phyloP scores from a whole-genome alignment of 2,113 vertebrate species.

The Panthera uncia region DNA sequence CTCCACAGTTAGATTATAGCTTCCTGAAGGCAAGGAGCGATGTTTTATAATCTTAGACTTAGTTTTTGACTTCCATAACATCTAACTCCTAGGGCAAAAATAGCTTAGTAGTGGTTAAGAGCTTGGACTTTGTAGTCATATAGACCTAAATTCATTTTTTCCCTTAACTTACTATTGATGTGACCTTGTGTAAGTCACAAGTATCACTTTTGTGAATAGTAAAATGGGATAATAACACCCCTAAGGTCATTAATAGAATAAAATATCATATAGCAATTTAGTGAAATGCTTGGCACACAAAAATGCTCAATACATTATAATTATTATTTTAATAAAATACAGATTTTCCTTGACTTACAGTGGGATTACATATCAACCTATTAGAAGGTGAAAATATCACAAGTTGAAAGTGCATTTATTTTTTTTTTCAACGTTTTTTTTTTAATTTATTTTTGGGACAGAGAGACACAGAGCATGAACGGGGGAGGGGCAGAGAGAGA shows the following conservation, averaged over 20 bases:
- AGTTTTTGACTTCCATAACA: neutral
- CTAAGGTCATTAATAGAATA: neutral
- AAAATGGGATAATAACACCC: neutral
- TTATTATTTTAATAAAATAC: neutral
- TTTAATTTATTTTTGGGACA: too few relatives aligned
- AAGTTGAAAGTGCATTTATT: neutral
- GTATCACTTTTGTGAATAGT: neutral
- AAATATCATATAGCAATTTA: neutral
- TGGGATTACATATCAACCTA: neutral
- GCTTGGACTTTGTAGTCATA: neutral
- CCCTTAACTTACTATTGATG: neutral
- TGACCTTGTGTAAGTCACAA: conserved; percentile 10
- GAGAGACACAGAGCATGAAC: too few relatives aligned
- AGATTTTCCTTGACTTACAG: neutral
- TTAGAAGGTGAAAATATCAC: neutral
- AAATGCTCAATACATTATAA: conserved; percentile 9
- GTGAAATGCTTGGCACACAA: neutral
- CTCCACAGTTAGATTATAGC: neutral
- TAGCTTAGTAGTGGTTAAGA: neutral
- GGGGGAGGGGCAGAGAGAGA: too few relatives aligned
- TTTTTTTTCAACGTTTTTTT: too few relatives aligned
- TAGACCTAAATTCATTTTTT: neutral
- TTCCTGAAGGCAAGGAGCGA: neutral
- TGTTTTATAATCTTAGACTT: conserved; percentile 27
- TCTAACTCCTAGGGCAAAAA: neutral